Percentiles rank a stretch among this genome's conserved stretches.
Conservation (phyloP, 2,888 invertebrate genomes). For the Dynastes hyllus region DNA sequence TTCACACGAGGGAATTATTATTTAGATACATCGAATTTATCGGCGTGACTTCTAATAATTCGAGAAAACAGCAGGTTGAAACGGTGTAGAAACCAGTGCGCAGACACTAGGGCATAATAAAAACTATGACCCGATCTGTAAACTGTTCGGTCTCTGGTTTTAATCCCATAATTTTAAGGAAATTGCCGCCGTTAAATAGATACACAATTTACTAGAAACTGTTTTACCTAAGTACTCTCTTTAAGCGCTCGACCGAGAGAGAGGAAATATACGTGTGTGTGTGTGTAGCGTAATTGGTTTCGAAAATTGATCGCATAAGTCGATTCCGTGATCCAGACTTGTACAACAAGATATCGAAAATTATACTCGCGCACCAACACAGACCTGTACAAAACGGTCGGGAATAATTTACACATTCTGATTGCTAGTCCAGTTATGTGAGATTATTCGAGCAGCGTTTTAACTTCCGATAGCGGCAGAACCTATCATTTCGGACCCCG, state of each 20-base stretch:
- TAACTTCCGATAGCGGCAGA: constrained; percentile 68
- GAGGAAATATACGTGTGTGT: background rate
- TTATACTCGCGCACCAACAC: constrained; percentile 58
- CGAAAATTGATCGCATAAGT: constrained; percentile 66
- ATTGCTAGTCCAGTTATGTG: constrained; percentile 69
- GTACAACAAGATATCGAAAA: constrained; percentile 68
- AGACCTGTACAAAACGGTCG: constrained; percentile 58
- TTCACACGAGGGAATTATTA: background rate
- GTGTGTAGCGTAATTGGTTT: constrained; percentile 60
- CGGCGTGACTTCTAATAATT: constrained; percentile 22
- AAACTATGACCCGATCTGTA: constrained; percentile 44
- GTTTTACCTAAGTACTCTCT: constrained; percentile 53
- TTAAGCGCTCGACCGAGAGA: constrained; percentile 14
- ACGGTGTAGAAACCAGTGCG: constrained; percentile 11
- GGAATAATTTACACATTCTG: constrained; percentile 70
- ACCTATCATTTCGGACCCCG: constrained; percentile 69
- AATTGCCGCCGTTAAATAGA: constrained; percentile 54
- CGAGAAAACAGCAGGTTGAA: constrained; percentile 1
- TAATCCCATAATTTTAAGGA: constrained; percentile 52
- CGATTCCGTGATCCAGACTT: constrained; percentile 66
- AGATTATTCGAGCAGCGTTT: constrained; percentile 70
- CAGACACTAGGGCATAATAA: constrained; percentile 16
- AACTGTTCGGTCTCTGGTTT: constrained; percentile 41
- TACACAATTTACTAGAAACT: constrained; percentile 54
- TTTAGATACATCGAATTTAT: background rate